Conservation (phyloP, 1,140 invertebrate genomes). For the Scylla paramamosain region DNA sequence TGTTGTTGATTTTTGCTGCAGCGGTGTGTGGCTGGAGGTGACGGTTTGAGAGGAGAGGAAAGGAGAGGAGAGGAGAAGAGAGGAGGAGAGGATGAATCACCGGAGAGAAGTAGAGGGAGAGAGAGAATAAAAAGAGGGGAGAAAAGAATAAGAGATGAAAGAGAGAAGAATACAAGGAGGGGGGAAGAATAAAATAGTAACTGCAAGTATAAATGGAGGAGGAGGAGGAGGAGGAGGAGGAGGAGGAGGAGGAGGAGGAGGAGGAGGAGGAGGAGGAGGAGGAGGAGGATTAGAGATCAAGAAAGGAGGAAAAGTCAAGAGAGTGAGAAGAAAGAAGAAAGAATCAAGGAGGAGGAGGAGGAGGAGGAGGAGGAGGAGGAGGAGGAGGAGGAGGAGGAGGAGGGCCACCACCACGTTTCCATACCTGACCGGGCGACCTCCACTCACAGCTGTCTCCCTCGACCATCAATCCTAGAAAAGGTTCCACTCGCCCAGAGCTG, state of each 20-base stretch:
- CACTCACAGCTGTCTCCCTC: conserved; percentile 50
- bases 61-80: background rate
- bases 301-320: background rate
- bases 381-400: background rate
- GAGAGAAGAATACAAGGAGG: background rate
- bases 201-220: background rate
- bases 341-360: background rate
- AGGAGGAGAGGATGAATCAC: background rate
- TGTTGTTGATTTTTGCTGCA: too few relatives aligned
- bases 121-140: background rate
- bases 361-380: conserved; percentile 9
- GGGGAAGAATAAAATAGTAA: too few relatives aligned
- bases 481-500: background rate
- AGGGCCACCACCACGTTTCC: background rate
- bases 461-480: conserved; percentile 46
- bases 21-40: too few relatives aligned
- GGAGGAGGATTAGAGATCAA: background rate
- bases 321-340: background rate
- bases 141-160: too few relatives aligned
- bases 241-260: background rate
- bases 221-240: background rate
- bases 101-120: background rate
- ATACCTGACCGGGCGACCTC: conserved; percentile 45
- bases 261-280: background rate
- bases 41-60: background rate